Evolutionary conservation across 92 coral and sea anemone genomes (phyloP).

Genomic region (Parazoanthus darwini): DNA sequence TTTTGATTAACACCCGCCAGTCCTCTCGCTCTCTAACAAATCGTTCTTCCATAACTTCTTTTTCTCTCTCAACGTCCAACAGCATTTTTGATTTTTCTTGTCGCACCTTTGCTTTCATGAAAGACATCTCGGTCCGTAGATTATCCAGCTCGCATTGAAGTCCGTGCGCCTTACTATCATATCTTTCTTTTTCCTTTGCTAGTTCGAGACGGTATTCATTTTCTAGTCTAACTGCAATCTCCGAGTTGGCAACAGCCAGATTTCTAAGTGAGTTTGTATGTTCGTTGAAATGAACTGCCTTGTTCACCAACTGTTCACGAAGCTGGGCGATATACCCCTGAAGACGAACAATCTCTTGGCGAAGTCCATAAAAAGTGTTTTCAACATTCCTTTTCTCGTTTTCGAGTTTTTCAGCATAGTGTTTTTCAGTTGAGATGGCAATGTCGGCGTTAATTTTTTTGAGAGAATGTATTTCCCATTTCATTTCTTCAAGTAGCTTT

Average conservation of each 20-base stretch:
- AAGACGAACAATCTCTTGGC: slow-evolving; percentile 78
- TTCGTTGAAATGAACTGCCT: slow-evolving; percentile 43
- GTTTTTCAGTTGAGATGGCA: slow-evolving; percentile 59
- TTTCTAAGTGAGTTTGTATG: slow-evolving; percentile 29
- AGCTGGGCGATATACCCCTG: slow-evolving; percentile 85
- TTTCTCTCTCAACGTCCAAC: slow-evolving; percentile 82
- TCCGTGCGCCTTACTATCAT: slow-evolving; percentile 56
- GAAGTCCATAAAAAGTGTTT: slow-evolving; percentile 72
- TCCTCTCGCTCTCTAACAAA: slow-evolving; percentile 76
- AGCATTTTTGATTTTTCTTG: slow-evolving; percentile 69
- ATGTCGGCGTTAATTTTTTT: slow-evolving; percentile 61
- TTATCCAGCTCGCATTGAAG: slow-evolving; percentile 63
- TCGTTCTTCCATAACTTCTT: slow-evolving; percentile 72
- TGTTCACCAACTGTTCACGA: slow-evolving; percentile 73
- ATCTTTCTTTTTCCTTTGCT: slow-evolving; percentile 66
- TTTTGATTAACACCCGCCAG: slow-evolving; percentile 57
- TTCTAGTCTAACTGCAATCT: slow-evolving; percentile 56
- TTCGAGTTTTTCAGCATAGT: slow-evolving; percentile 68
- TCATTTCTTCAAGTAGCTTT: slow-evolving; percentile 55
- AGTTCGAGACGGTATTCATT: slow-evolving; percentile 69
- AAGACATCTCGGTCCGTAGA: slow-evolving; percentile 63
- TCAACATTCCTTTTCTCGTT: slow-evolving; percentile 86
- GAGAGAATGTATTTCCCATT: slow-evolving; percentile 56
- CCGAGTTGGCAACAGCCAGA: slow-evolving; percentile 34
- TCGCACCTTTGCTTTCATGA: slow-evolving; percentile 64